A percentile compares a stretch with the other conserved stretches of the same genome.
phyloP scores from a whole-genome alignment of 2,888 invertebrate species.

The Sialis lutaria region DNA sequence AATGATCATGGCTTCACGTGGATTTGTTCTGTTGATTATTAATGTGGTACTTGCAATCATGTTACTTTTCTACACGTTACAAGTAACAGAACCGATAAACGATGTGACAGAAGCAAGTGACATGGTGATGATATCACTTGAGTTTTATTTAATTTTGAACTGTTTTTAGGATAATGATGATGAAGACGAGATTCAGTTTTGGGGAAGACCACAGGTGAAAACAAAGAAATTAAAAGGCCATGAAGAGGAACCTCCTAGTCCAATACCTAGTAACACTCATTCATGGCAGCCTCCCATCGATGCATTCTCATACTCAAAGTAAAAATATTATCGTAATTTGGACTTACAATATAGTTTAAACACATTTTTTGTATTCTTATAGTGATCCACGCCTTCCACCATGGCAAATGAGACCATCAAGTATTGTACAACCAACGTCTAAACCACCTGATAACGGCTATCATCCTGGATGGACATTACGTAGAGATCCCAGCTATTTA shows the following conservation, averaged over 20 bases:
- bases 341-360: not conserved
- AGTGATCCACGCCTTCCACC: not conserved
- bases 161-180: not conserved
- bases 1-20: constrained; percentile 23
- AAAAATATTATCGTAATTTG: not conserved
- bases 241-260: not conserved
- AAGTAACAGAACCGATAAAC: not conserved
- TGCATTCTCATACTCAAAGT: constrained; percentile 5
- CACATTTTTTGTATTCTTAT: not conserved
- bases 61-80: not conserved
- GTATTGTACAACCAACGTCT: not conserved
- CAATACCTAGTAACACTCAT: not conserved
- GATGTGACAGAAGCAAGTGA: not conserved
- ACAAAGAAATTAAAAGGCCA: not conserved
- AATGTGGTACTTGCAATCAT: constrained; percentile 18
- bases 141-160: not conserved
- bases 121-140: not conserved
- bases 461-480: constrained; percentile 6
- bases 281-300: constrained; percentile 6
- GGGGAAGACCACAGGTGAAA: not conserved
- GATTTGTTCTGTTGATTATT: constrained; percentile 26
- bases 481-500: not conserved
- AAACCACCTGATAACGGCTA: not conserved
- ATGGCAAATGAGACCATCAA: not conserved
- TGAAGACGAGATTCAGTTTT: not conserved